Evolutionary conservation across 2,888 invertebrate species (phyloP), one percentile per base, ranked within the genome.

Genomic region (Poecilus cupreus): DNA sequence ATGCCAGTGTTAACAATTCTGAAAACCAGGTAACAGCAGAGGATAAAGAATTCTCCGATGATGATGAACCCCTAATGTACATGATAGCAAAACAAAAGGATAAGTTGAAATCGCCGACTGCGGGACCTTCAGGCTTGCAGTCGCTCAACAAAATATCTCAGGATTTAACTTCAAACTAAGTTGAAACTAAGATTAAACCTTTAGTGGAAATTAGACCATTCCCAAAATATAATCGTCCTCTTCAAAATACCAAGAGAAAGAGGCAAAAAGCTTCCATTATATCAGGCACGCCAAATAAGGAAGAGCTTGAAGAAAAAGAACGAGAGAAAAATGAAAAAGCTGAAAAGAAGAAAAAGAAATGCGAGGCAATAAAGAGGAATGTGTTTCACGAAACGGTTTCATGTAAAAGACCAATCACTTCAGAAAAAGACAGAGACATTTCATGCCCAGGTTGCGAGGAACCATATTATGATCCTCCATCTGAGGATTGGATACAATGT

Each of bases 381-480:
- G 13, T 20, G 51, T 18, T n/a, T n/a, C 24, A 20, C 6, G 80
- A 81, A 16, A n/a, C 16, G 22, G 46, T 39, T 39, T 74, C 43
- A 46, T 8, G 39, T 39, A 39, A 39, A 39, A 8, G 13, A 18
- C 1, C 1, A 74, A 46, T 2, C 39, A 60, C 3, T 2, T n/a
- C 16, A 2, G 79, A 51, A 81, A 10, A 81, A 54, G 57, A 54
- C 51, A 13, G 43, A 32, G 72, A 80, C 13, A 32, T 39, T 54
- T 80, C 80, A 49, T 81, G 77, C 54, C 39, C 77, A n/a, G 72
- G 80, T 13, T 82, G 82, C 46, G 22, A 60, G 22, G 75, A 82
- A 81, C 32, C 64, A 60, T 82, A 76, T 39, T 24, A 16, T 24
- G 82, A 82, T 18, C 82, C 82, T 81, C 81, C 82, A 81, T 20